A percentile compares a stretch with the other conserved stretches of the same genome.
phyloP scores from a whole-genome alignment of 2,113 vertebrate genomes.

The Ailurus styani region DNA sequence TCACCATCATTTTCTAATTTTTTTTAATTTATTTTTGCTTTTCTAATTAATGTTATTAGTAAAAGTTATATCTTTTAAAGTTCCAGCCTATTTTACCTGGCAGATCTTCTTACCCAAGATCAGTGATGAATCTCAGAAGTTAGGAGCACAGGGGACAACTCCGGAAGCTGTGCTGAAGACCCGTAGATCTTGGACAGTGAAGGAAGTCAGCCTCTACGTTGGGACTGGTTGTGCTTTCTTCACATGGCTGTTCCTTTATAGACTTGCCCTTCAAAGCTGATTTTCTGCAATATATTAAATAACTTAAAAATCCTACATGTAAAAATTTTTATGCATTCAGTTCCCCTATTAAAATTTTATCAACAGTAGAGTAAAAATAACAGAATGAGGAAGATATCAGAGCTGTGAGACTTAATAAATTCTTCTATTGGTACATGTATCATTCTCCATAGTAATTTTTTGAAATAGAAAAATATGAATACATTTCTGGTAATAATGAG shows the following conservation, averaged over 20 bases:
- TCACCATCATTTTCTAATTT: neutral
- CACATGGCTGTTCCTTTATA: neutral
- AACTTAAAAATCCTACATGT: neutral
- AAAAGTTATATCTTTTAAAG: neutral
- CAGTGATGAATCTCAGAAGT: neutral
- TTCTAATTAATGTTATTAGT: neutral
- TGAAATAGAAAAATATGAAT: neutral
- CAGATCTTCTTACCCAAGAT: neutral
- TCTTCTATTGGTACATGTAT: neutral
- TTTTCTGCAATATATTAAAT: neutral
- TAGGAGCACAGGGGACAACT: neutral
- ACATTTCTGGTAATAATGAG: neutral
- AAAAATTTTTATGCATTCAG: neutral
- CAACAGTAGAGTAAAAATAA: neutral
- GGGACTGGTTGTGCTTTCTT: neutral
- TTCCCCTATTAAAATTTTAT: neutral
- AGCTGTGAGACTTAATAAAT: neutral
- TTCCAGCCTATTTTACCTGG: neutral
- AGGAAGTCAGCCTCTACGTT: neutral
- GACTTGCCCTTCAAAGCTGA: neutral
- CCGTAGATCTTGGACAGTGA: too few relatives aligned
- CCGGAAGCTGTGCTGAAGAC: neutral
- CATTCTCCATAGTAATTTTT: neutral
- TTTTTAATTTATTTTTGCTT: neutral
- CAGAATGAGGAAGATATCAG: neutral